Base-by-base conservation (phyloP, 2,888 invertebrate genomes). In the Troides oblongomaculatus region DNA sequence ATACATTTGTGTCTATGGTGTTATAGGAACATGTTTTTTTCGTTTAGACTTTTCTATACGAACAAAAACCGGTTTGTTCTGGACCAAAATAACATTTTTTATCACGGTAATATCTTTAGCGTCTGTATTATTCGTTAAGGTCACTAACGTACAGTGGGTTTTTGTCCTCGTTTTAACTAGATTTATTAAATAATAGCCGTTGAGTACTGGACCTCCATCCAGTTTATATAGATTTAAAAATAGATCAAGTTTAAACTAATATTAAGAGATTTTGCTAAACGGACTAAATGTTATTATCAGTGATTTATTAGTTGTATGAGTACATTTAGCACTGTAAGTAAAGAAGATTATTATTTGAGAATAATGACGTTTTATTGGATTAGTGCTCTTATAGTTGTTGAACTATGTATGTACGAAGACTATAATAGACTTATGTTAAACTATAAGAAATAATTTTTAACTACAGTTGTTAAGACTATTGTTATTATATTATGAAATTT, bases 81-180 rank as follows among this genome's bases (percentile, higher is more conserved):
- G 17, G 50, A 50, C 17, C 50, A 50, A 50, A 50, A 50, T 50
- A 50, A 46, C 50, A 12, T 17, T 50, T 50, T 50, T 50, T 50
- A 50, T 14, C 50, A 4, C 21, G 57, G 8, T 57, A 18, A 57
- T n/a, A 57, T 57, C 57, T 78, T 79, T 81, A 75, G 82, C 75
- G 74, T 73, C 73, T 72, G 62, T 72, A 73, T 73, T 75, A 58
- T 62, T 71, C 70, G 69, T 73, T 72, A 74, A 75, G 78, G 76
- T 73, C 72, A 72, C 64, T 66, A 69, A 59, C 69, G 53, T 67
- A 65, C 61, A 57, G 66, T 65, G 60, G 62, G 62, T 61, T 69
- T 60, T 62, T 67, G 64, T 57, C 64, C 69, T 66, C 62, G 71
- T 57, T 57, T 65, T 67, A 65, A 63, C 67, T 62, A 30, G 58